A percentile compares a stretch with the other conserved stretches of the same genome.
These are phyloP conservation scores for Synergus umbraculus DNA, from an alignment of 2,888 invertebrate species.

Conservation along the genomic window DNA sequence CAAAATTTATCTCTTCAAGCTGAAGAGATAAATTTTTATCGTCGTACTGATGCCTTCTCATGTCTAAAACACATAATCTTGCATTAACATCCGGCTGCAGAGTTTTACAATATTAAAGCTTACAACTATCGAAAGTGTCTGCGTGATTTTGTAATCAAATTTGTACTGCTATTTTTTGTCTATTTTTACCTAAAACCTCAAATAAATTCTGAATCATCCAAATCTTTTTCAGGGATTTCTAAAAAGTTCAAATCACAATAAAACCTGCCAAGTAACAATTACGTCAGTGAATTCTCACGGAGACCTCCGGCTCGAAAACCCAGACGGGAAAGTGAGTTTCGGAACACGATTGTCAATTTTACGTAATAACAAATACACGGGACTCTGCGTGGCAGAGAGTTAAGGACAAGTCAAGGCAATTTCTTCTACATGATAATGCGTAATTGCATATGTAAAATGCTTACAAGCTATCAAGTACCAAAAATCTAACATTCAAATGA, in stretches of 20 bases:
- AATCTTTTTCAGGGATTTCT: constrained; percentile 6
- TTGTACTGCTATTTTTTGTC: too few species aligned
- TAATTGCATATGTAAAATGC: neutral
- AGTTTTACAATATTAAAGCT: neutral
- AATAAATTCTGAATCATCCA: neutral
- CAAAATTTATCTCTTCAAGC: neutral
- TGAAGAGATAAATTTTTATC: constrained; percentile 15
- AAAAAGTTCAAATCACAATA: neutral
- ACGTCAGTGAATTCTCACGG: constrained; percentile 52
- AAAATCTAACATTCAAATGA: neutral
- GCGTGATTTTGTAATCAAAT: too few species aligned
- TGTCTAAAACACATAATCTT: neutral
- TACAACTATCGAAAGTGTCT: too few species aligned
- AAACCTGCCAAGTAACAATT: constrained; percentile 42
- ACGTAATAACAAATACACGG: constrained; percentile 58
- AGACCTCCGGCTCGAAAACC: constrained; percentile 58
- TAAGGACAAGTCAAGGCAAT: constrained; percentile 23
- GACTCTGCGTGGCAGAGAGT: neutral
- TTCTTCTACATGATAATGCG: neutral
- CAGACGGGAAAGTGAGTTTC: constrained; percentile 69
- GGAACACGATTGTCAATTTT: constrained; percentile 68
- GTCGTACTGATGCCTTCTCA: neutral
- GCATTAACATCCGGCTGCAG: neutral
- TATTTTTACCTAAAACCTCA: too few species aligned
- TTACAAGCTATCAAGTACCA: too few species aligned